Base-by-base conservation (phyloP, 2,113 vertebrate genomes). In the Arvicanthis niloticus region DNA sequence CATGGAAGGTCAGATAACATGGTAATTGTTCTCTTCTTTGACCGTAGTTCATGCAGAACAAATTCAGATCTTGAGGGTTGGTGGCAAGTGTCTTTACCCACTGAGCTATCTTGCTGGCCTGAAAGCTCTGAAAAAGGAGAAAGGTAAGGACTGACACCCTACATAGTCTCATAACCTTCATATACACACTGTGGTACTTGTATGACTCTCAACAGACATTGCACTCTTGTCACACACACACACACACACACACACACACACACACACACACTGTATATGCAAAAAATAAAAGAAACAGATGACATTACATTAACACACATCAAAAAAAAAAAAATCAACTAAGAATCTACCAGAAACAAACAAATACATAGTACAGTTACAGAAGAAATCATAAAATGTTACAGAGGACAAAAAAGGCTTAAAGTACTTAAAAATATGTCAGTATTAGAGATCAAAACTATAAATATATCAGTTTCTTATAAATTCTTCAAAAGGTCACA, bases 251-350 rank as follows among this genome's bases (percentile, higher is more conserved):
- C 7, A 34, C 16, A 58, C 22, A 58, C 11, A 7, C 3, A 60
- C 0, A 60, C 34, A 40, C 12, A n/a, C n/a, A n/a, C n/a, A n/a
- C n/a, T 42, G 13, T 7, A 84, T 42, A 84, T 8, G 9, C 29
- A 12, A 9, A 51, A 88, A n/a, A 70, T 34, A 21, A 37, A n/a
- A 70, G 11, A n/a, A n/a, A 72, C 51, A 11, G 21, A 40, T 62
- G 9, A 3, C 4, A 77, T 88, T 86, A 91, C 1, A 78, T 21
- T 31, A 82, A 12, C 1, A 84, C 51, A 51, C 51, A 45, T 53
- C n/a, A 78, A 94, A 94, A 73, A 86, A 51, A 45, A 78, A 94
- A 94, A 73, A 86, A 51, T 19, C 45, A 81, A 26, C 31, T 80
- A 40, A 42, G 37, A 78, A 93, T 40, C 45, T 73, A 88, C 88